These are phyloP conservation scores for Trialeurodes vaporariorum DNA, from an alignment of 1,140 invertebrate genomes.

Conservation along the genomic window DNA sequence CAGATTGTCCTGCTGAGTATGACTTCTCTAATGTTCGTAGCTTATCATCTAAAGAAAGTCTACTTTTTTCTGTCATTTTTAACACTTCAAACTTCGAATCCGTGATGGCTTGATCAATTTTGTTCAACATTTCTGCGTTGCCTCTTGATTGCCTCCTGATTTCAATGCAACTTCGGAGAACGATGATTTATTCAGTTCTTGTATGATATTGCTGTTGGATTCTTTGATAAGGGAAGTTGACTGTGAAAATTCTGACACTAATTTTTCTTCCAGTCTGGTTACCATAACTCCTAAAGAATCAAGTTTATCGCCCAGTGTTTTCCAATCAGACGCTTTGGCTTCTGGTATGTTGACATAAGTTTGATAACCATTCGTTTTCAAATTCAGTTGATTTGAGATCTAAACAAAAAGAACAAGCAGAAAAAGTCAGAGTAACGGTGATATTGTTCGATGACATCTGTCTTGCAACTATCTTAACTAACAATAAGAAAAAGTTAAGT, in stretches of 20 bases:
- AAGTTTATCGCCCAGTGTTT: neutral
- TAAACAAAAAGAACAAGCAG: too few species aligned
- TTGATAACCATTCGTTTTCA: slow-evolving; percentile 11
- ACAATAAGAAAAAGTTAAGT: too few species aligned
- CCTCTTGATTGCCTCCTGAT: neutral
- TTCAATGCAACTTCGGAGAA: neutral
- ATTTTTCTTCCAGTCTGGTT: neutral
- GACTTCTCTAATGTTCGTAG: slow-evolving; percentile 32
- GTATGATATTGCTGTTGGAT: neutral
- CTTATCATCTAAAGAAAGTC: slow-evolving; percentile 18
- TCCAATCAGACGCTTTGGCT: neutral
- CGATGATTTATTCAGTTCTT: neutral
- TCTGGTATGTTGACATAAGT: neutral
- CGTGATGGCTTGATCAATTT: neutral
- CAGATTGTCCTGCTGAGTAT: slow-evolving; percentile 13
- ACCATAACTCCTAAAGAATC: neutral
- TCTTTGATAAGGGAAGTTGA: neutral
- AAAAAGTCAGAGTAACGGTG: too few species aligned
- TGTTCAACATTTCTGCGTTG: neutral
- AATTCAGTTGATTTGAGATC: slow-evolving; percentile 3
- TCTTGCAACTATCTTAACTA: too few species aligned
- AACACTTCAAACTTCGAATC: slow-evolving; percentile 17
- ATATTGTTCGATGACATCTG: too few species aligned
- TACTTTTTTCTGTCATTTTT: slow-evolving; percentile 15
- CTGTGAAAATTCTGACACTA: neutral